Conservation (phyloP, 2,113 vertebrate genomes). For the Pseudorasbora parva region DNA sequence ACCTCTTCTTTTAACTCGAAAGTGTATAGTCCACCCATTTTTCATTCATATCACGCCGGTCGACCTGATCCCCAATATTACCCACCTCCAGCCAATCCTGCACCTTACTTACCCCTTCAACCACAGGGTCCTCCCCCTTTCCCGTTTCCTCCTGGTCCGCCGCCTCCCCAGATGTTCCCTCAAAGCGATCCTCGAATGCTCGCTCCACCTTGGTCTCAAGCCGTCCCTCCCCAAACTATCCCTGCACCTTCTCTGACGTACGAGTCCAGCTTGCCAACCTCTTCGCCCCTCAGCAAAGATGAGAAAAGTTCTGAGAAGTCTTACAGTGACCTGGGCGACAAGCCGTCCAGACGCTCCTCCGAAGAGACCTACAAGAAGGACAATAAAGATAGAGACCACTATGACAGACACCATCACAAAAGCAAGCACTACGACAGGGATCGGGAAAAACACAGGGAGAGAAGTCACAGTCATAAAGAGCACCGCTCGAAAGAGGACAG, state of each 20-base stretch:
- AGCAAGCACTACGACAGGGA: conserved; percentile 82
- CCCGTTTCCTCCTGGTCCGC: conserved; percentile 68
- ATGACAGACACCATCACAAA: conserved; percentile 85
- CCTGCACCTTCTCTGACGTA: conserved; percentile 70
- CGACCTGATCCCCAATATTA: conserved; percentile 75
- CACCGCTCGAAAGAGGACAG: conserved; percentile 76
- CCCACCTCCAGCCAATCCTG: conserved; percentile 62
- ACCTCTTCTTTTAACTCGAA: conserved; percentile 65
- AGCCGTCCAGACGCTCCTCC: conserved; percentile 78
- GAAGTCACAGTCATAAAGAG: conserved; percentile 69
- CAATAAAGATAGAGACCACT: conserved; percentile 75
- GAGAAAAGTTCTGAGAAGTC: conserved; percentile 80
- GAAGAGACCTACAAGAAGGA: conserved; percentile 79
- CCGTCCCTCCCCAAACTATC: conserved; percentile 72
- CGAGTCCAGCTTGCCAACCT: conserved; percentile 74
- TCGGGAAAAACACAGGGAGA: conserved; percentile 71
- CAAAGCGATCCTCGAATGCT: conserved; percentile 69
- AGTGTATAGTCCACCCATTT: conserved; percentile 70
- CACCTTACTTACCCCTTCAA: conserved; percentile 74
- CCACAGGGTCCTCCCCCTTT: conserved; percentile 81
- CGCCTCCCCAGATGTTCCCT: conserved; percentile 56
- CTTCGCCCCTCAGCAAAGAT: conserved; percentile 77
- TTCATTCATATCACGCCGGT: conserved; percentile 72
- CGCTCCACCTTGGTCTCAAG: conserved; percentile 77
- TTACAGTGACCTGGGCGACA: conserved; percentile 88